Conservation (phyloP, 2,797 vertebrate genomes). For the Cossypha caffra region DNA sequence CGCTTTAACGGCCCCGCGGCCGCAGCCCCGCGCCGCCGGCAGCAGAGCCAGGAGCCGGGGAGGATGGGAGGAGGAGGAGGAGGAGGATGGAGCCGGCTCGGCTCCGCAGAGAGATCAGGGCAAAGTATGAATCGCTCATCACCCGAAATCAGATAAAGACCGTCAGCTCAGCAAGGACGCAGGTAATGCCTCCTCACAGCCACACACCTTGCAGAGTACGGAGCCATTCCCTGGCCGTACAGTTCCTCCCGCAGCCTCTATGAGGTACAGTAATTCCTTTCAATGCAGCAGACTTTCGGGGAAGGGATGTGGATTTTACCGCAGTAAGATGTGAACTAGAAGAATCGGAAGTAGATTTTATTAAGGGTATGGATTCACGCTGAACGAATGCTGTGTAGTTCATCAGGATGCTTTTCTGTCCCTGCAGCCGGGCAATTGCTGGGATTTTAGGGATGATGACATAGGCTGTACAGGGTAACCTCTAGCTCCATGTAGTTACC, state of each 20-base stretch:
- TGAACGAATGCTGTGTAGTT: background rate
- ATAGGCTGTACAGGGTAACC: slow-evolving; percentile 5
- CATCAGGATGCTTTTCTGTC: background rate
- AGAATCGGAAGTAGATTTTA: background rate
- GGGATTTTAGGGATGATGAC: slow-evolving; percentile 9
- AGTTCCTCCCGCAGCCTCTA: slow-evolving; percentile 75
- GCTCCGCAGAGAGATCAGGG: slow-evolving; percentile 87
- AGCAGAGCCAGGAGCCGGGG: slow-evolving; percentile 39
- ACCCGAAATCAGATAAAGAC: slow-evolving; percentile 77
- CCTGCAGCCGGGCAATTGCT: background rate
- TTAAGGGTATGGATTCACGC: background rate
- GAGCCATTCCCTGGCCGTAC: slow-evolving; percentile 71
- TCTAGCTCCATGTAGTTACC: slow-evolving; percentile 2
- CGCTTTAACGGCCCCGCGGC: slow-evolving; percentile 67
- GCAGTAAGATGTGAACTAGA: slow-evolving; percentile 39
- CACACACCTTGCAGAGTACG: slow-evolving; percentile 73
- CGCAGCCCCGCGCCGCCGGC: background rate
- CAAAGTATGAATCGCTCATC: slow-evolving; percentile 84
- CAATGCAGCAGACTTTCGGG: slow-evolving; percentile 73
- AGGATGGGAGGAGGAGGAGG: slow-evolving; percentile 81
- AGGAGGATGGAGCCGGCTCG: slow-evolving; percentile 90
- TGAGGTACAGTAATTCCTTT: slow-evolving; percentile 78
- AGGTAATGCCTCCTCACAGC: slow-evolving; percentile 81
- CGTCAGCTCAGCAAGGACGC: slow-evolving; percentile 77
- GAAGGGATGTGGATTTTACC: slow-evolving; percentile 62